A percentile compares a stretch with the other conserved stretches of the same genome.
Evolutionary conservation across 2,888 invertebrate genomes (phyloP).

Genomic region (Himalopsyche tibetana): DNA sequence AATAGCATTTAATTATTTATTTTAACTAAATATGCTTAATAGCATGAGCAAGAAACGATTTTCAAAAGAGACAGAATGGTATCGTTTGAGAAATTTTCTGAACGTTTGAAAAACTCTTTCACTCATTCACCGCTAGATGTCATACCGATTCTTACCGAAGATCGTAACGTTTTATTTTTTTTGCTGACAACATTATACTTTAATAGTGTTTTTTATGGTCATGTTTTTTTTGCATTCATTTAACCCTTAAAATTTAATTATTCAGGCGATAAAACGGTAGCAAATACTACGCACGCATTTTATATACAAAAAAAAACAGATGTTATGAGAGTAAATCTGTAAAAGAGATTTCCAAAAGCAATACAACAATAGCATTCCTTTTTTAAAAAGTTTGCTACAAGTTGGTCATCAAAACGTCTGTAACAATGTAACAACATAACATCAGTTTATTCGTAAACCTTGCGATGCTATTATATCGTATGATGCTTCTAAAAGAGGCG

Average conservation of each 20-base stretch:
- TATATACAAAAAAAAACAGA: constrained; percentile 9
- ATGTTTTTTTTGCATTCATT: neutral
- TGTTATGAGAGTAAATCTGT: neutral
- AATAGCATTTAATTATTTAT: no score
- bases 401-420: no score
- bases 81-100: neutral
- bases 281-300: neutral
- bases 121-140: neutral
- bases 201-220: neutral
- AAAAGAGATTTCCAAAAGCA: neutral
- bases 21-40: no score
- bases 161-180: neutral
- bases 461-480: no score
- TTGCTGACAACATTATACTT: neutral
- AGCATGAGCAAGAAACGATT: no score
- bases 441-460: no score
- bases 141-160: neutral
- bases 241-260: constrained; percentile 10
- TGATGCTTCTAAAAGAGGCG: no score
- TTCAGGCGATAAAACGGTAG: neutral
- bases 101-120: neutral
- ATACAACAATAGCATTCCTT: no score
- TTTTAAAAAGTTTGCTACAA: no score
- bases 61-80: neutral
- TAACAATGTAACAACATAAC: no score